These are phyloP conservation scores for Neosilurus mollespiculum DNA, from an alignment of 2,797 vertebrate species.

Conservation along the genomic window DNA sequence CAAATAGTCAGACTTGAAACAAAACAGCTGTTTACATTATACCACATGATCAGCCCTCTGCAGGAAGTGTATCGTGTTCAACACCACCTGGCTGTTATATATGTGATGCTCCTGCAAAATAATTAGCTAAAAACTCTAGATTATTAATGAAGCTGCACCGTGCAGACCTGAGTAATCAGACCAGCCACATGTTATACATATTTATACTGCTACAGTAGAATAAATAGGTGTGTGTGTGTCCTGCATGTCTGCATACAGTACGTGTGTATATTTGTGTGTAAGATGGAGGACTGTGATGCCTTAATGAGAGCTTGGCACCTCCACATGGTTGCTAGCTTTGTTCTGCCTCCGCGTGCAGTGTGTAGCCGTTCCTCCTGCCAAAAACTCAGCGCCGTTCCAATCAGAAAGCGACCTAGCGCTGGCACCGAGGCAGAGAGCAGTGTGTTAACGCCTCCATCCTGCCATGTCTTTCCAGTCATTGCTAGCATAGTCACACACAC, in stretches of 20 bases:
- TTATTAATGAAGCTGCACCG: too few relatives aligned
- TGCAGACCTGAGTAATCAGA: too few relatives aligned
- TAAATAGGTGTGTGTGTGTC: neutral
- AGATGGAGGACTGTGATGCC: neutral
- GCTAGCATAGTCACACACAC: neutral
- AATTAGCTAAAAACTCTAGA: too few relatives aligned
- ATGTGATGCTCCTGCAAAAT: too few relatives aligned
- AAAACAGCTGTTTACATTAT: too few relatives aligned
- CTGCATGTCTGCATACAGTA: neutral
- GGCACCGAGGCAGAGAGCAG: conserved; percentile 2
- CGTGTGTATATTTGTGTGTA: neutral
- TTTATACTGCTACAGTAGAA: too few relatives aligned
- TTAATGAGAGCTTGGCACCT: conserved; percentile 38
- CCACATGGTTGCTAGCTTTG: conserved; percentile 23
- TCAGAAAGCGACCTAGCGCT: conserved; percentile 19
- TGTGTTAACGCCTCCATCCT: conserved; percentile 12
- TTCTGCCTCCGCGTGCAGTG: conserved; percentile 8
- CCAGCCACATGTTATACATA: too few relatives aligned
- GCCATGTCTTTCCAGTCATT: neutral
- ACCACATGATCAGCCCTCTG: too few relatives aligned
- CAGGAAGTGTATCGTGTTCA: too few relatives aligned
- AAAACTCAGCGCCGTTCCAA: conserved; percentile 23
- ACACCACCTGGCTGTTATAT: too few relatives aligned
- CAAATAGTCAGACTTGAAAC: too few relatives aligned
- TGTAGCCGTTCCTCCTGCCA: conserved; percentile 19